Evolutionary conservation across 2,888 invertebrate genomes (phyloP), one percentile per base, ranked within the genome.

Genomic region (Metallyticus violacea): DNA sequence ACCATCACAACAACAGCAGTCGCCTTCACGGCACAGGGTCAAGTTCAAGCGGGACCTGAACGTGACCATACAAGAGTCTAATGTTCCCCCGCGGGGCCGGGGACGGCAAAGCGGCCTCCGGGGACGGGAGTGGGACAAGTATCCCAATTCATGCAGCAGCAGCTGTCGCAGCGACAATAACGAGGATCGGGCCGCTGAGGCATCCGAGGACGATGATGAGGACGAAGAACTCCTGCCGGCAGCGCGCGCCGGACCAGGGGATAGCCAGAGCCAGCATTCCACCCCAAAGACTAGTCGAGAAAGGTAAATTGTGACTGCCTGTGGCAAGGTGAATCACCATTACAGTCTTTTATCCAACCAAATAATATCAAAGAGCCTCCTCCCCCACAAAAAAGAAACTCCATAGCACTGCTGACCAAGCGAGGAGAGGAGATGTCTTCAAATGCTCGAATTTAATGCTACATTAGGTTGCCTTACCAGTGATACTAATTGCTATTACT

Each of bases 11-110:
- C 28, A 29, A 28, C 78, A 30, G 9, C 76, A 22, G 7, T 81
- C 62, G 7, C 76, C 81, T 28, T 81, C 79, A 5, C 80, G 7
- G 30, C 86, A 86, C n/a, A 77, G 86, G 29, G 86, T 89, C 28
- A 89, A 89, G 77, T 89, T 89, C 88, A 89, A 90, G 86, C 88
- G 89, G 7, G 90, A 90, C 84, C 88, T 91, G 79, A 90, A 90
- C 88, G 91, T 91, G 81, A 91, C 93, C 88, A 91, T 93, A 89
- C 90, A 92, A 87, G 92, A 93, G 89, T 91, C 90, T 62, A 88
- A 92, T 80, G 89, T 92, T 88, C 90, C 93, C 88, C 90, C 92
- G 87, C 83, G 85, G 77, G 79, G 86, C 22, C 84, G 85, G 40
- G 30, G 84, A 28, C 30, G 85, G 28, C 81, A 81, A 26, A 30